Evolutionary conservation across 2,113 vertebrate genomes (phyloP).

Genomic region (Cyphotilapia sp.): DNA sequence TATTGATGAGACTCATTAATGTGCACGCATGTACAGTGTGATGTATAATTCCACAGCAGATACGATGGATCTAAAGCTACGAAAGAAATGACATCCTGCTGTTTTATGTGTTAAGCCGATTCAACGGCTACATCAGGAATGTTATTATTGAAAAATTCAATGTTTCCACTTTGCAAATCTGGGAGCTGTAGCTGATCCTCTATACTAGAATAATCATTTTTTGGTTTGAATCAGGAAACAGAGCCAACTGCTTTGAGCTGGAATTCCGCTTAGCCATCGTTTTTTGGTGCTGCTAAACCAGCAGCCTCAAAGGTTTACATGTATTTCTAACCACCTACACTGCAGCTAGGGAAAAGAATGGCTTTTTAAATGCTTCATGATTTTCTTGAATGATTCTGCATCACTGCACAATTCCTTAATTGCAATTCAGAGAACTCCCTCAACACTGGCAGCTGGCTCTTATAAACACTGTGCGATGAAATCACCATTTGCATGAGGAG

Average conservation of each 20-base stretch:
- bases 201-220: background rate
- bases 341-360: background rate
- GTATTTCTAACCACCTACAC: background rate
- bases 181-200: background rate
- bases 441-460: background rate
- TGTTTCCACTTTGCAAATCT: background rate
- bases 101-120: background rate
- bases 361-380: background rate
- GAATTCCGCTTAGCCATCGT: background rate
- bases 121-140: background rate
- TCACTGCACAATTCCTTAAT: background rate
- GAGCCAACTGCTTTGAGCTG: background rate
- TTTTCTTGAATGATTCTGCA: background rate
- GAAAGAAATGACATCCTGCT: background rate
- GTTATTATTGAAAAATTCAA: background rate
- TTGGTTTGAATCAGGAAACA: background rate
- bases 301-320: background rate
- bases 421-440: background rate
- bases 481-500: conserved; percentile 2
- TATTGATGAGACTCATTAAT: background rate
- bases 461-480: background rate
- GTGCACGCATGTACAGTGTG: background rate
- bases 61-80: background rate
- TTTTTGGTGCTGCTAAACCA: background rate
- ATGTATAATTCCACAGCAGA: background rate